A percentile compares a stretch with the other conserved stretches of the same genome.
These are phyloP conservation scores for Pedetes capensis DNA, from an alignment of 2,113 vertebrate species.

Conservation along the genomic window DNA sequence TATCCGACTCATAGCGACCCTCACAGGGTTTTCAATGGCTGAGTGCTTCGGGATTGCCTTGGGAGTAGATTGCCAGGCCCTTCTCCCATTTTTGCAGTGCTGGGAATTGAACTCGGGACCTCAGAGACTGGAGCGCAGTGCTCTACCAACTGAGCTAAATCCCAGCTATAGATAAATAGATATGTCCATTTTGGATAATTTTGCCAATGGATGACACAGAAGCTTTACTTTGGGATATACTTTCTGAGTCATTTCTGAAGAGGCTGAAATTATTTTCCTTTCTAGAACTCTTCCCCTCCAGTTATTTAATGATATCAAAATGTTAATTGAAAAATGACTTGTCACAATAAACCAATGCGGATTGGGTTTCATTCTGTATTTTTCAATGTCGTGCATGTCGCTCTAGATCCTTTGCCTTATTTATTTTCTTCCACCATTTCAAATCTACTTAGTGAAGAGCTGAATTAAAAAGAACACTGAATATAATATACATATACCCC, in stretches of 20 bases:
- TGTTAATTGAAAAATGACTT: constrained; percentile 22
- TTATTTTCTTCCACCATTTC: not conserved
- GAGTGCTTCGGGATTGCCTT: no score
- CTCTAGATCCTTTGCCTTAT: not conserved
- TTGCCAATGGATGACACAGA: not conserved
- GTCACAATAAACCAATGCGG: not conserved
- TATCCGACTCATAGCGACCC: no score
- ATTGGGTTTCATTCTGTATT: not conserved
- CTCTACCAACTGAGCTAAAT: no score
- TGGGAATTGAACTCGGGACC: no score
- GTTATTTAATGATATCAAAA: constrained; percentile 43
- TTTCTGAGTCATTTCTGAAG: not conserved
- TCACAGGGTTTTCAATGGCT: no score
- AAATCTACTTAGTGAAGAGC: not conserved
- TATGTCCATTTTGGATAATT: not conserved
- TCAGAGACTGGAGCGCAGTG: no score
- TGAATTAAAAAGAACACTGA: not conserved
- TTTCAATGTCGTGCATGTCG: not conserved
- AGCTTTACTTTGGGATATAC: not conserved
- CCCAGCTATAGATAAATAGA: no score
- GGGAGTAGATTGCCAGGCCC: no score
- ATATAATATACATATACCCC: not conserved
- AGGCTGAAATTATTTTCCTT: not conserved
- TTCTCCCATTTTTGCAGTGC: no score
- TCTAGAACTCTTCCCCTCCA: not conserved